Evolutionary conservation across 2,113 vertebrate genomes (phyloP).

Genomic region (Edolisoma coerulescens): DNA sequence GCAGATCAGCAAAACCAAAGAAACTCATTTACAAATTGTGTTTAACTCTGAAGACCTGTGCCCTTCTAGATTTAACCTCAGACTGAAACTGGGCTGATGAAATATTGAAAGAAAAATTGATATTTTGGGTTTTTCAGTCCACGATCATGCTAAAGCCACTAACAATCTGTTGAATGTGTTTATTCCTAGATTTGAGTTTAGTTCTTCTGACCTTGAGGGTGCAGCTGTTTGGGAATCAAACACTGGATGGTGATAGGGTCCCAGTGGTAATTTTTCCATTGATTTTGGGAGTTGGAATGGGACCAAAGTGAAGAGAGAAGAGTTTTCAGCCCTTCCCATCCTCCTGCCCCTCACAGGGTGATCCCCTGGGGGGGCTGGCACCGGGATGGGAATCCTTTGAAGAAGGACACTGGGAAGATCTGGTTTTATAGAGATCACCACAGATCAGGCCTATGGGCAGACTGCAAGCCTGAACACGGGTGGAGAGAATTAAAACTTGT

Average conservation of each 20-base stretch:
- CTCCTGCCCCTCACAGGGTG: background rate
- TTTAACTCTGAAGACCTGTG: background rate
- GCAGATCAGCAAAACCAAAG: background rate
- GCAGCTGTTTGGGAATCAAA: background rate
- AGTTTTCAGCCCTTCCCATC: background rate
- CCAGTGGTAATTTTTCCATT: background rate
- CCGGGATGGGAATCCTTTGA: background rate
- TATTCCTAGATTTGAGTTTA: background rate
- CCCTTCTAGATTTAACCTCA: background rate
- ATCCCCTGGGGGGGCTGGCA: background rate
- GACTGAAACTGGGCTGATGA: background rate
- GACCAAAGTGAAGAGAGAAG: background rate
- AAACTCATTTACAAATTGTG: background rate
- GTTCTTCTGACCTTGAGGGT: background rate
- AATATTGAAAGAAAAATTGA: background rate
- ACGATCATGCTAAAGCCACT: background rate
- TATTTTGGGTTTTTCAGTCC: background rate
- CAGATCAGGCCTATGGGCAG: accelerated
- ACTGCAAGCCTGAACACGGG: accelerated
- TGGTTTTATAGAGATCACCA: background rate
- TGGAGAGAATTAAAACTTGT: accelerated
- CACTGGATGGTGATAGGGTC: background rate
- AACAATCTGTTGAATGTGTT: background rate
- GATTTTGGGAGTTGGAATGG: accelerated
- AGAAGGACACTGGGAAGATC: background rate